Base-by-base conservation (phyloP, 2,113 vertebrate genomes). In the Brachypteracias leptosomus region DNA sequence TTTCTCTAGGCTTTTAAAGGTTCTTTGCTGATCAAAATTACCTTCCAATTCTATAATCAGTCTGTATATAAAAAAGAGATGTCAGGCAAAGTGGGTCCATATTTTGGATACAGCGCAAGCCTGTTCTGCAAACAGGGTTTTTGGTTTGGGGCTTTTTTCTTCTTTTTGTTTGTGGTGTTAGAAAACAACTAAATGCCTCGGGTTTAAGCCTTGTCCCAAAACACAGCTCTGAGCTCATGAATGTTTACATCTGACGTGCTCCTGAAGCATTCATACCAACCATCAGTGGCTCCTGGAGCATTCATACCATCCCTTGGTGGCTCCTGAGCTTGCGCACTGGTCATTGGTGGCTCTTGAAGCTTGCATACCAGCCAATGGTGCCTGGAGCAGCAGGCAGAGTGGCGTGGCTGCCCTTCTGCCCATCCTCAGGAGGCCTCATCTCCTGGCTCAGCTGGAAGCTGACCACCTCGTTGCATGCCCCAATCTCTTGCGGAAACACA, bases 201-300 rank as follows among this genome's bases (percentile, higher is more conserved):
- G n/a, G 19, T 63, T 83, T 85, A 79, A 83, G 36, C 11, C 25
- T 49, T 54, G 22, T 58, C 46, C 36, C 36, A 20, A 40, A 68
- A 31, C 1, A 0, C 36, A 44, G 58, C 26, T 49, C 40, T 40
- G 42, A 80, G 28, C 26, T 57, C 2, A 0, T 35, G 54, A 33
- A 5, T 16, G 8, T 78, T 74, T 55, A n/a, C 6, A 5, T 79
- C 38, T 1, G 0, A 9, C 8, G 7, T 22, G 15, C 29, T 66
- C 33, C 1, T 0, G 9, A 17, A 84, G n/a, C 28, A 57, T n/a
- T 10, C 0, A 0, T 44, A 13, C 40, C 18, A 8, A 24, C n/a
- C 20, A 0, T 38, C 0, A 0, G 40, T 83, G 54, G 14, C 15
- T 22, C 35, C 35, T 62, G 59, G 59, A 62, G 35, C 15, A 36